Evolutionary conservation across 1,140 invertebrate species (phyloP).

Genomic region (Cydia fagiglandana): DNA sequence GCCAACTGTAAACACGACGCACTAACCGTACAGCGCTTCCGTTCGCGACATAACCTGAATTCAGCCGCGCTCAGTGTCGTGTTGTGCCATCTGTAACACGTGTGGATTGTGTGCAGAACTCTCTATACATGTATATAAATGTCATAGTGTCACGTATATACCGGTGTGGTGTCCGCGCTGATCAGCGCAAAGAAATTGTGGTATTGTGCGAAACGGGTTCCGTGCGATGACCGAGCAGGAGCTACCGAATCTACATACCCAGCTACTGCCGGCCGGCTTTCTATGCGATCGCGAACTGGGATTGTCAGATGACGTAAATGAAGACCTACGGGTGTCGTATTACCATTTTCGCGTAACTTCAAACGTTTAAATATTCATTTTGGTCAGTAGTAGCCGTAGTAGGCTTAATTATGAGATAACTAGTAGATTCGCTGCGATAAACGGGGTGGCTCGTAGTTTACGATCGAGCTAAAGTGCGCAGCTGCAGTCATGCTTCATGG

Average conservation of each 20-base stretch:
- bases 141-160: constrained; percentile 55
- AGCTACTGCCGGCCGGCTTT: constrained; percentile 53
- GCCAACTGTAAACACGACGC: constrained; percentile 75
- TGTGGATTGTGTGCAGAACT: constrained; percentile 51
- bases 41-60: constrained; percentile 68
- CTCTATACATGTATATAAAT: constrained; percentile 67
- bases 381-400: constrained; percentile 43
- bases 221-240: constrained; percentile 45
- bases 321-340: constrained; percentile 51
- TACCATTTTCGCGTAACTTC: constrained; percentile 57
- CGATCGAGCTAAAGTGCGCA: not conserved
- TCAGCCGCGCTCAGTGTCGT: constrained; percentile 59
- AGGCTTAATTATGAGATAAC: constrained; percentile 3
- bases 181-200: constrained; percentile 60
- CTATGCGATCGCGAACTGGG: constrained; percentile 41
- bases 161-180: constrained; percentile 59
- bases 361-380: constrained; percentile 55
- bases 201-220: constrained; percentile 67
- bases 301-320: constrained; percentile 52
- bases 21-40: constrained; percentile 64
- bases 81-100: constrained; percentile 63
- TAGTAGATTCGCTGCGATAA: constrained; percentile 19
- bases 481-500: constrained; percentile 17
- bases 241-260: constrained; percentile 57
- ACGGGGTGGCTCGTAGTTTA: constrained; percentile 7